Evolutionary conservation across 2,888 invertebrate species (phyloP).

Genomic region (Serrognathus titanus): DNA sequence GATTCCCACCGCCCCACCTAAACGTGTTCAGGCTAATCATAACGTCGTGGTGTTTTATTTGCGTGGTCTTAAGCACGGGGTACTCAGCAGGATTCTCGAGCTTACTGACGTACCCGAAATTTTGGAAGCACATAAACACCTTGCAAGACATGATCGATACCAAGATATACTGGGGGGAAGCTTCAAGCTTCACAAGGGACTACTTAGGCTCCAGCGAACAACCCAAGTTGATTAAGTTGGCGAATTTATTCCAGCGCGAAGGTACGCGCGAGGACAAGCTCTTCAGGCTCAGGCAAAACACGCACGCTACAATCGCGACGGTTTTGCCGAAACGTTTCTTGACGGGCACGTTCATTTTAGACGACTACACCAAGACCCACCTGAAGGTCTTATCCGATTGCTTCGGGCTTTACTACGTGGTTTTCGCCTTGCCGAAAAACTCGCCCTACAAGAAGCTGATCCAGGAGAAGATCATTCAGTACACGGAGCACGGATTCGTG

Average conservation of each 20-base stretch:
- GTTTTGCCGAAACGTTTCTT: slow-evolving; percentile 10
- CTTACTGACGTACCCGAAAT: slow-evolving; percentile 24
- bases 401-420: slow-evolving; percentile 19
- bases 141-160: slow-evolving; percentile 25
- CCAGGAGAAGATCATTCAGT: slow-evolving; percentile 15
- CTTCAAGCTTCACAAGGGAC: slow-evolving; percentile 13
- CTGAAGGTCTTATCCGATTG: slow-evolving; percentile 22
- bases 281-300: slow-evolving; percentile 8
- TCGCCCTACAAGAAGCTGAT: slow-evolving; percentile 25
- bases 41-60: slow-evolving; percentile 16
- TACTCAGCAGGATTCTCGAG: slow-evolving; percentile 29
- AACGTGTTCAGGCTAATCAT: slow-evolving; percentile 14
- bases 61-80: slow-evolving; percentile 20
- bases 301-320: slow-evolving; percentile 18
- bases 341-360: slow-evolving; percentile 20
- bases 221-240: slow-evolving; percentile 12
- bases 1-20: slow-evolving; percentile 6
- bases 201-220: slow-evolving; percentile 19
- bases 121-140: slow-evolving; percentile 20
- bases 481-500: slow-evolving; percentile 24
- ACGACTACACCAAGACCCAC: slow-evolving; percentile 17
- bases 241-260: slow-evolving; percentile 14
- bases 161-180: slow-evolving; percentile 23
- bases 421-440: slow-evolving; percentile 21
- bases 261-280: background rate